Conservation (phyloP, 2,797 vertebrate genomes). For the Catamblyrhynchus diadema region DNA sequence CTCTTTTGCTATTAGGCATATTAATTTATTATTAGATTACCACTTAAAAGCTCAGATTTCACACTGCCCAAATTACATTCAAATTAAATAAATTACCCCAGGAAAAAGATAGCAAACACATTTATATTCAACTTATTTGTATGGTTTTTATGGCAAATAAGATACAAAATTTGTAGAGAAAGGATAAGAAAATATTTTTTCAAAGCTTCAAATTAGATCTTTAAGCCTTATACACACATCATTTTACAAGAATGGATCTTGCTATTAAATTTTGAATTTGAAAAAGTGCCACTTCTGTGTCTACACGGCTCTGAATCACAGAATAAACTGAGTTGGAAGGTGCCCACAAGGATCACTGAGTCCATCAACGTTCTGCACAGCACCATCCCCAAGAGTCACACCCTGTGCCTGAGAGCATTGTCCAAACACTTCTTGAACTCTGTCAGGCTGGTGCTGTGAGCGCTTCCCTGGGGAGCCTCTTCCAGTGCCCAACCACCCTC, state of each 20-base stretch:
- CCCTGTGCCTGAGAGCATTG: fast-evolving
- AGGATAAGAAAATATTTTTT: neutral
- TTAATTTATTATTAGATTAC: neutral
- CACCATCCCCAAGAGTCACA: neutral
- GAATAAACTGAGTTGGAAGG: neutral
- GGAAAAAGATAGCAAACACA: neutral
- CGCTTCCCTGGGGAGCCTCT: fast-evolving
- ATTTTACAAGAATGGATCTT: neutral
- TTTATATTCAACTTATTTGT: neutral
- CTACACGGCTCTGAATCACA: neutral
- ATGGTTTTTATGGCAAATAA: neutral
- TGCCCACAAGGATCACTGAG: neutral
- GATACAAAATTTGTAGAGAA: neutral
- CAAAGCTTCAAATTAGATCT: neutral
- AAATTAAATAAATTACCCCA: neutral
- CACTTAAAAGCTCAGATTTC: neutral
- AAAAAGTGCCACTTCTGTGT: neutral
- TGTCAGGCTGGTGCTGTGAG: neutral
- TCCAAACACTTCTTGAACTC: neutral
- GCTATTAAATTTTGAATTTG: neutral
- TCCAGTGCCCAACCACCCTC: fast-evolving
- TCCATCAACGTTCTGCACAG: neutral
- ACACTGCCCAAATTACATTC: neutral
- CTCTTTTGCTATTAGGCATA: neutral
- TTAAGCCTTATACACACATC: neutral